These are phyloP conservation scores for Galaxea fascicularis DNA, from an alignment of 92 coral and sea anemone species.

Conservation along the genomic window DNA sequence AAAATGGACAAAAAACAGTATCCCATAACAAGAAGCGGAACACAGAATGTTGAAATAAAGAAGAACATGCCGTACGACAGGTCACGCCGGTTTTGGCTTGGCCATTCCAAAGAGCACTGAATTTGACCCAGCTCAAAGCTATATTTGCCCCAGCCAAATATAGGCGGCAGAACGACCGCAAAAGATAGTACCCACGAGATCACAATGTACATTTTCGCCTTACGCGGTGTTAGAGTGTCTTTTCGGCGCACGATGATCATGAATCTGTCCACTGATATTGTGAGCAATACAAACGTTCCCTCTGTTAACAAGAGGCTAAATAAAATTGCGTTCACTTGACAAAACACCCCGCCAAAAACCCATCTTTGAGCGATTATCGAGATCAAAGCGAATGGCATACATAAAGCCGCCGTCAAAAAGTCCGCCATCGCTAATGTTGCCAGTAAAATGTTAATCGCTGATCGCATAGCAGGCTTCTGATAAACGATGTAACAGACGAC, in stretches of 20 bases:
- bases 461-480: conserved; percentile 99
- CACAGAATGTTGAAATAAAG: conserved; percentile 65
- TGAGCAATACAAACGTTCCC: conserved; percentile 85
- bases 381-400: conserved; percentile 87
- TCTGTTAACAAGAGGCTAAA: conserved; percentile 88
- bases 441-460: conserved; percentile 91
- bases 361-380: conserved; percentile 81
- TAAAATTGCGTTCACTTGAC: conserved; percentile 86
- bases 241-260: conserved; percentile 88
- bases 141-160: conserved; percentile 91
- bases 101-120: conserved; percentile 79
- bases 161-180: conserved; percentile 80
- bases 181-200: conserved; percentile 87
- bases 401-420: conserved; percentile 80
- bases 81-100: conserved; percentile 48
- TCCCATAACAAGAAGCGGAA: conserved; percentile 83
- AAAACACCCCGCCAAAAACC: conserved; percentile 87
- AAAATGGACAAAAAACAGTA: conserved; percentile 86
- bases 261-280: conserved; percentile 93
- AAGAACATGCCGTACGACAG: conserved; percentile 84
- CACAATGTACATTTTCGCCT: conserved; percentile 84
- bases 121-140: conserved; percentile 77
- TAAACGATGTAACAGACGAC: conserved; percentile 95
- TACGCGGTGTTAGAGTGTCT: conserved; percentile 92
- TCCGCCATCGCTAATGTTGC: conserved; percentile 96